phyloP scores from a whole-genome alignment of 2,797 vertebrate genomes.

The Pygocentrus nattereri region DNA sequence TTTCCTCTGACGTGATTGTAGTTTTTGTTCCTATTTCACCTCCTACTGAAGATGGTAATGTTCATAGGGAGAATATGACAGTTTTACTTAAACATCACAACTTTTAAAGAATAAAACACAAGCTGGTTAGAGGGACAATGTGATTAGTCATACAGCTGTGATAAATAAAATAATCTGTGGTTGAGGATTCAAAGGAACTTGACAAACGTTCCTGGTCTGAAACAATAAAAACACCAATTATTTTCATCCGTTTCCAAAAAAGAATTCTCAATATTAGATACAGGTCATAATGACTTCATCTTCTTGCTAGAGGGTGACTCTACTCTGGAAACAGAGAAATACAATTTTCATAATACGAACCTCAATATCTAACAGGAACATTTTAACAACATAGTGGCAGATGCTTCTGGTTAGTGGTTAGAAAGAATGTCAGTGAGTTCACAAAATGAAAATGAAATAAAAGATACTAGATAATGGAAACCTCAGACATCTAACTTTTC shows the following conservation, averaged over 20 bases:
- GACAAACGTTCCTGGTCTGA: neutral
- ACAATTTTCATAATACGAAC: slow-evolving; percentile 8
- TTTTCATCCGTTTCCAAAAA: slow-evolving; percentile 33
- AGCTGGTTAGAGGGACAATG: no score
- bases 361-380: slow-evolving; percentile 15
- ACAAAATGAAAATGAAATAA: no score
- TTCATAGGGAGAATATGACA: neutral
- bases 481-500: slow-evolving; percentile 9
- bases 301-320: slow-evolving; percentile 9
- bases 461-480: slow-evolving; percentile 9
- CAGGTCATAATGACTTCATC: slow-evolving; percentile 20
- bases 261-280: neutral
- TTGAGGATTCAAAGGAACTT: neutral
- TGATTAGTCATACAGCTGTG: neutral
- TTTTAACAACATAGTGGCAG: slow-evolving; percentile 21
- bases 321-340: slow-evolving; percentile 9
- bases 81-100: neutral
- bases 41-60: slow-evolving; percentile 10
- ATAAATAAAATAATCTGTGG: neutral
- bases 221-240: neutral
- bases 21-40: slow-evolving; percentile 13
- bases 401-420: neutral
- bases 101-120: neutral
- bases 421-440: slow-evolving; percentile 12
- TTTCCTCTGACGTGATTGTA: neutral